Evolutionary conservation across 2,797 vertebrate species (phyloP), one percentile per base, ranked within the genome.

Genomic region (Oceanodroma leucorhoa): DNA sequence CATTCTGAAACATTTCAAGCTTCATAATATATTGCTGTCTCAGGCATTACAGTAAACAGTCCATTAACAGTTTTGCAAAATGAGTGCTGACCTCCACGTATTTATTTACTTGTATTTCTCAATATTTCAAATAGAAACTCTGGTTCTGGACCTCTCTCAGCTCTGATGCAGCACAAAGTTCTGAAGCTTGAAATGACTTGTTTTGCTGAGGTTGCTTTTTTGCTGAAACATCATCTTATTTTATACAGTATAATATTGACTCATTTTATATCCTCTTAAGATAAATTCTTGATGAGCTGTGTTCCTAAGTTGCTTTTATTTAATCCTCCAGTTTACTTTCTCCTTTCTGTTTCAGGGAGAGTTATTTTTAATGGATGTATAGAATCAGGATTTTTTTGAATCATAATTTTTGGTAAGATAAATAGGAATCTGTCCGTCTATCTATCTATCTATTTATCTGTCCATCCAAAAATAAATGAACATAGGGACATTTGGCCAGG

Each of bases 21-120:
- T 97, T 96, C 96, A 81, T 94, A 95, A 96, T 78, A 78, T 97
- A 96, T 93, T 94, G 95, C 96, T 97, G 94, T 86, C 91, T 96
- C 97, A 97, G 97, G 95, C 38, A 48, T 86, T 93, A 67, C 71
- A 92, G 92, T 89, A 90, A 95, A 88, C 69, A 92, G 84, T 80
- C 89, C 80, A 80, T 96, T 97, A 96, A 90, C 70, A 64, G 76
- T 95, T 95, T 95, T 92, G 46, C n/a, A 87, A 97, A 96, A 95
- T 53, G 87, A 97, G 89, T 97, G 96, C 96, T 97, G 97, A 95
- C 94, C 89, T 96, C 79, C 87, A 88, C 0, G 32, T 93, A 96
- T 95, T 97, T 97, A 96, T 95, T 82, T 95, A 89, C 66, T 96
- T 88, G 72, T 69, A 95, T 94, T 96, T 93, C 61, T 90, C 72